Evolutionary conservation across 37 sponge, comb jelly and placozoan species (phyloP), one percentile per base, ranked within the genome.

Genomic region (Halisarca cf. caerulea): DNA sequence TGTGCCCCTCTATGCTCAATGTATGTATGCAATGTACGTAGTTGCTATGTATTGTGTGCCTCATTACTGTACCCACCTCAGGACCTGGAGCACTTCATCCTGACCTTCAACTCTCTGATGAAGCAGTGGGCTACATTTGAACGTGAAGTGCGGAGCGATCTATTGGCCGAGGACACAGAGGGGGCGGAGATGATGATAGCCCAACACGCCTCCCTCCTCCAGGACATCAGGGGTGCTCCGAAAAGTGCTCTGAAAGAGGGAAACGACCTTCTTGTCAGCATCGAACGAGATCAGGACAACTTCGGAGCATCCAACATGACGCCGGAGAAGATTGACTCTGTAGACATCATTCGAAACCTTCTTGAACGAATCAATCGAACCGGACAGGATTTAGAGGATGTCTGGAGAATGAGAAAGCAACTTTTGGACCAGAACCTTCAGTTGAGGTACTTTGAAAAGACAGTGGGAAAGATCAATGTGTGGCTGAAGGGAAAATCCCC

Each of bases 251-350:
- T 84, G 8, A 71, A 88, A 20, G 89, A 88, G 35, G 94, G 89
- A 18, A 88, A 70, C 14, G 94, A 91, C 28, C 61, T 94, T 18
- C 85, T 94, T 40, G 54, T 82, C 33, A 53, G 64, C 9, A 81
- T 92, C 47, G 93, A 92, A 51, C 72, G 84, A 80, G 78, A 72
- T 15, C 64, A 75, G 39, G 92, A 91, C 75, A 84, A 85, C 25
- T 79, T 70, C 0, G 92, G 89, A 0, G 78, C 84, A 18, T 82
- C 89, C 17, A 66, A 59, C n/a, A 86, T 92, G 80, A 92, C 92
- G 54, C 92, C 92, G 0, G 92, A 92, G 35, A 92, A 92, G 80
- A 92, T 92, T 84, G 88, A 92, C 54, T 86, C 92, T 14, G 61
- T 83, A 8, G 70, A 89, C 23, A 54, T 89, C 57, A 86, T 92